Base-by-base conservation (phyloP, 1,140 invertebrate genomes). In the Arctopsyche grandis region DNA sequence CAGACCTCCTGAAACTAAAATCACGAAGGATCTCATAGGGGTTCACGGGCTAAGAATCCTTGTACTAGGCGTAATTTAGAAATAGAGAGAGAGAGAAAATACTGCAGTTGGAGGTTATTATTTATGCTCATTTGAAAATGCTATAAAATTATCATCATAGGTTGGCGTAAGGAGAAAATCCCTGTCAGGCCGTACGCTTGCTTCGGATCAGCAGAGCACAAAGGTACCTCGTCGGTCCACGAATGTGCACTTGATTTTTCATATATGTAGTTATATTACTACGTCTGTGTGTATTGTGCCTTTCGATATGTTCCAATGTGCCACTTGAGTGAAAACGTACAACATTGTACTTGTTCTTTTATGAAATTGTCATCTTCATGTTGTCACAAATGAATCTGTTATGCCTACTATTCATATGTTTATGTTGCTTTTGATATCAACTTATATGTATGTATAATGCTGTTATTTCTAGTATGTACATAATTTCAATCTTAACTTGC, bases 91-190 rank as follows among this genome's bases (percentile, higher is more conserved):
- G n/a, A n/a, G n/a, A n/a, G 63, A 66, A 24, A 66, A 66, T 66
- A 22, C 19, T 66, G 24, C 63, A 66, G 26, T 22, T 22, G 9
- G 4, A 66, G 63, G n/a, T 66, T 52, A n/a, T 52, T 16, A 52
- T 52, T 5, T 5, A 14, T 52, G 10, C 4, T 5, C 16, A 52
- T 66, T 66, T 29, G 21, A 66, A 66, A 66, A 66, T 22, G 26
- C 26, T 66, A 29, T 52, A 52, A 52, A 52, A 19, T 74, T 74
- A 56, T 48, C 70, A 52, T 73, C 71, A 52, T 79, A 82, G 81
- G 81, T 80, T 38, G 81, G 81, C 5, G 73, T 44, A 19, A 77
- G 81, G 43, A 82, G 81, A 80, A 82, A 80, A 63, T 82, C 81
- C 21, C 80, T 82, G 44, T 82, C 81, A 5, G 38, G 66, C 22